Base-by-base conservation (phyloP, 2,888 invertebrate species). In the Dioctria rufipes region DNA sequence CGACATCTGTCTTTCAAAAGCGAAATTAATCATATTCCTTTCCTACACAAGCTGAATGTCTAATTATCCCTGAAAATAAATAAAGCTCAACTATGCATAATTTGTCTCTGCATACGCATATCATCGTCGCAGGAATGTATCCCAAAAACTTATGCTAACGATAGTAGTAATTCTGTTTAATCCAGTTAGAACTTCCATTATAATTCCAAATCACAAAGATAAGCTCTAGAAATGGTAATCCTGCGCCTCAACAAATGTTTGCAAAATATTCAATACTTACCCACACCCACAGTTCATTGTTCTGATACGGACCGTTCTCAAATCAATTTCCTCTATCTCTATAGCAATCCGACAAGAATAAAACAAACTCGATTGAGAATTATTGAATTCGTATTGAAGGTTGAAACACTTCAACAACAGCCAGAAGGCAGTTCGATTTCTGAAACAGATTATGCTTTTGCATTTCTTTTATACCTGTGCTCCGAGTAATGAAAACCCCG, bases 201-300 rank as follows among this genome's bases (percentile, higher is more conserved):
- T 11, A 9, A 1, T 46, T 46, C 49, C 5, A 9, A 6, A 46
- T 46, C 5, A 46, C 9, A 9, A 25, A 49, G 69, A 69, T 69
- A 51, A 51, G 69, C 54, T 49, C 37, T 39, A 11, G 69, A 51
- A 13, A 69, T n/a, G 13, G 51, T 69, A 51, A 69, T 37, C 67
- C 69, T 42, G 49, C 49, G n/a, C 49, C 39, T 8, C 11, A 51
- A 11, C 69, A 69, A 69, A 69, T 69, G 49, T 51, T 69, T 69
- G n/a, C 51, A 39, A 37, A 69, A 11, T 51, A 51, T 51, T 69
- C 54, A 5, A 69, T 51, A 51, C 54, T 9, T 37, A 25, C 69
- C 67, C 13, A n/a, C 43, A 11, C n/a, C 9, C 25, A 11, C 25
- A 51, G 69, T 69, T 69, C 69, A 69, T 43, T 51, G 69, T 39